Base-by-base conservation (phyloP, 2,113 vertebrate genomes). In the Limanda limanda region DNA sequence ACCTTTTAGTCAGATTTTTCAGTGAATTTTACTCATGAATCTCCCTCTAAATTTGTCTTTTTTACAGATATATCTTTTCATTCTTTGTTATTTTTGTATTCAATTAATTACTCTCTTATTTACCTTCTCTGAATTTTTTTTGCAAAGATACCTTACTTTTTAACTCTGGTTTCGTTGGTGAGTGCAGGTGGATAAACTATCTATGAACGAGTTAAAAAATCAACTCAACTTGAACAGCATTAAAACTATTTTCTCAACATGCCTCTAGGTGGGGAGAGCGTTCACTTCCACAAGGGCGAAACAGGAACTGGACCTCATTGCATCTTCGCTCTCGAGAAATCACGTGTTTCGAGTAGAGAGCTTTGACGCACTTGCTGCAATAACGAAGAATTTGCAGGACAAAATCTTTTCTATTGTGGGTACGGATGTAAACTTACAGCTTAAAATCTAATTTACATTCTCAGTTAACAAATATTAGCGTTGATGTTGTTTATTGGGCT, bases 361-460 rank as follows among this genome's bases (percentile, higher is more conserved):
- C 82, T 97, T 96, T 11, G 14, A 72, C 0, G 94, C 95, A 1
- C 92, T 97, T 24, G 83, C 89, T 1, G 68, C 54, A 81, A 96
- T 97, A 86, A 93, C 81, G 51, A 18, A 89, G 0, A 93, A 82
- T 59, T 89, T 97, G 45, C 88, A 95, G 85, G 92, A 94, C 2
- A 95, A 94, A 76, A 96, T 97, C 76, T 97, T 96, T 13, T 88
- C 95, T 6, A 96, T 97, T 4, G 96, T 96, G 89, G 96, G 96
- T 96, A 89, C 5, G 5, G 4, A 31, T 55, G 21, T 12, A 25
- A 25, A 66, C 7, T 37, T 3, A 8, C 21, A 11, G 11, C 27
- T 48, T 72, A 5, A 7, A 7, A 55, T 20, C 0, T 2, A 2
- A 17, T 14, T 45, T n/a, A 7, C 24, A 15, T 15, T n/a, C 23